These are phyloP conservation scores for Tursiops truncatus DNA, from an alignment of 2,113 vertebrate genomes.

Conservation along the genomic window DNA sequence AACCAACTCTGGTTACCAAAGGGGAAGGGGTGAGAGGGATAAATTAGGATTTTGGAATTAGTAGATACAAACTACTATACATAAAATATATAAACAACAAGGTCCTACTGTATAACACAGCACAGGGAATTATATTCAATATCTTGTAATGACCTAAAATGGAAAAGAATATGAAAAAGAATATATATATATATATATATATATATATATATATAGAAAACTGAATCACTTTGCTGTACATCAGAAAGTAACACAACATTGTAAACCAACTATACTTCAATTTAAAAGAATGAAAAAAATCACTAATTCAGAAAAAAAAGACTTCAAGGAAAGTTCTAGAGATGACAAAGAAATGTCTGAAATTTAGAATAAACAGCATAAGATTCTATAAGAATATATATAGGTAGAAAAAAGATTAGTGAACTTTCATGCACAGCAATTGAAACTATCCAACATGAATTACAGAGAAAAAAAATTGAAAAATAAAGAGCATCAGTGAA, in stretches of 20 bases:
- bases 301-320: conserved; percentile 35
- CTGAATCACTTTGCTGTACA: not conserved
- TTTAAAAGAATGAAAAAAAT: conserved; percentile 11
- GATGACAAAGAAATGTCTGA: not conserved
- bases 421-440: not conserved
- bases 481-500: not conserved
- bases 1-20: not conserved
- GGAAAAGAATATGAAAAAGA: not conserved
- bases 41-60: not conserved
- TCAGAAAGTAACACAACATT: not conserved
- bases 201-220: not conserved
- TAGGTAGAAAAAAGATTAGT: not conserved
- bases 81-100: not conserved
- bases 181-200: not conserved
- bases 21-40: not conserved
- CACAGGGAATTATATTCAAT: not conserved
- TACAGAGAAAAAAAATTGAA: not conserved
- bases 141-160: not conserved
- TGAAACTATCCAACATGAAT: not conserved
- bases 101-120: not conserved
- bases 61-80: not conserved
- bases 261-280: not conserved
- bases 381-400: not conserved
- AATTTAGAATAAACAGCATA: not conserved
- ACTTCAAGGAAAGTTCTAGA: not conserved